Evolutionary conservation across 2,888 invertebrate genomes (phyloP), one percentile per base, ranked within the genome.

Genomic region (Philonicus albiceps): DNA sequence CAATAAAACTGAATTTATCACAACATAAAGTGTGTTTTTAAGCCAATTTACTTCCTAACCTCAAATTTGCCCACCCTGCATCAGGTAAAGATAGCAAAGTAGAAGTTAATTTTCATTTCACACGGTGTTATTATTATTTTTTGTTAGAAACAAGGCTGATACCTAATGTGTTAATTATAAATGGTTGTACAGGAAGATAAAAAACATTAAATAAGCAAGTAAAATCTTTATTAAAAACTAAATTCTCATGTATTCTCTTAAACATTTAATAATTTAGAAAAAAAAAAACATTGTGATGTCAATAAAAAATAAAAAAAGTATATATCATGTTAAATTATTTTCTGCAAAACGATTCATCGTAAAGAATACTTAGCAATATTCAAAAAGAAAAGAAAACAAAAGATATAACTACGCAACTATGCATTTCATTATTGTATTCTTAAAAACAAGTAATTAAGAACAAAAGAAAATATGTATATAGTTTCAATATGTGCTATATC

Each of bases 211-310:
- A 53, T 53, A 64, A 84, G 84, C 84, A 84, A 73, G 84, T 84
- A 84, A 84, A 84, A 84, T 84, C 84, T 84, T 84, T 84, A 84
- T 84, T 84, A 84, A 84, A 81, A 84, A 72, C 73, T 73, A 84
- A 55, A 34, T 27, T 83, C 22, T 81, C 83, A 84, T 84, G 43
- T 73, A 43, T 40, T 43, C 73, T 84, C 43, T 73, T 84, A 84
- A 37, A 84, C 73, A 73, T 73, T 84, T 72, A 13, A 84, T 84
- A 84, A 84, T 84, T 84, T 73, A 73, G 72, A 84, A 34, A 83
- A 84, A 73, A 84, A 34, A 83, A 84, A 73, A 84, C 73, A 84
- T 84, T 84, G 84, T 84, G 84, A 84, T 84, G 84, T 43, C 40
- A 84, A 31, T 73, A 40, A 84, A n/a, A n/a, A n/a, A n/a, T n/a